Conservation (phyloP, 1,140 invertebrate genomes). For the Drosophila bifasciata region DNA sequence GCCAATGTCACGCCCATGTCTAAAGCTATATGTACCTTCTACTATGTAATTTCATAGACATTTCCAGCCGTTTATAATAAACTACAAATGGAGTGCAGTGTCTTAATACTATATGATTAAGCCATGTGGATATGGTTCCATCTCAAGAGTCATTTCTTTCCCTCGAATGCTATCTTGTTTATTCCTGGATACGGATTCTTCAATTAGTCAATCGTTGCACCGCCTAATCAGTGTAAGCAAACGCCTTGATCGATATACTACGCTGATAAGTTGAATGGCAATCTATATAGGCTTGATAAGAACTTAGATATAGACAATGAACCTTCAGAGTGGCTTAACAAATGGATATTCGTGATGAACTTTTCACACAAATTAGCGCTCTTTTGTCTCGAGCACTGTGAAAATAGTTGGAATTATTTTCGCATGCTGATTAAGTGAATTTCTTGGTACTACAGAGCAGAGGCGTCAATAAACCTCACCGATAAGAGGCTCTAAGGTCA, state of each 20-base stretch:
- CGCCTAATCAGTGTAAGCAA: constrained; percentile 14
- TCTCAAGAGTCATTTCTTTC: not conserved
- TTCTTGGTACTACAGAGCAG: too few species aligned
- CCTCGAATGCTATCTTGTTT: constrained; percentile 40
- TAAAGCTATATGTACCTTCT: not conserved
- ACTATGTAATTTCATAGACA: constrained; percentile 12
- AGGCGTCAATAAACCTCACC: not conserved
- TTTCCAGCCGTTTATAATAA: constrained; percentile 29
- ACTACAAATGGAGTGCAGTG: too few species aligned
- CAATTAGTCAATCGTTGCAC: constrained; percentile 17
- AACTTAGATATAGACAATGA: not conserved
- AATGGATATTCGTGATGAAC: constrained; percentile 8
- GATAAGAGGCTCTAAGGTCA: constrained; percentile 4
- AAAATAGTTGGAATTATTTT: not conserved
- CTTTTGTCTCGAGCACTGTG: constrained; percentile 8
- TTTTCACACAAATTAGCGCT: constrained; percentile 22
- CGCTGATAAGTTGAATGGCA: constrained; percentile 17
- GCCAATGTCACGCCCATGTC: constrained; percentile 1
- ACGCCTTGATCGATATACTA: constrained; percentile 23
- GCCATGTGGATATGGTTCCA: not conserved
- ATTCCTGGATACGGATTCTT: constrained; percentile 13
- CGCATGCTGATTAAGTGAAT: too few species aligned
- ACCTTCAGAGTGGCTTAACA: constrained; percentile 5
- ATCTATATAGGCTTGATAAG: constrained; percentile 21
- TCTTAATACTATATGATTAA: constrained; percentile 22